Evolutionary conservation across 2,797 vertebrate species (phyloP).

Genomic region (Choloepus didactylus): DNA sequence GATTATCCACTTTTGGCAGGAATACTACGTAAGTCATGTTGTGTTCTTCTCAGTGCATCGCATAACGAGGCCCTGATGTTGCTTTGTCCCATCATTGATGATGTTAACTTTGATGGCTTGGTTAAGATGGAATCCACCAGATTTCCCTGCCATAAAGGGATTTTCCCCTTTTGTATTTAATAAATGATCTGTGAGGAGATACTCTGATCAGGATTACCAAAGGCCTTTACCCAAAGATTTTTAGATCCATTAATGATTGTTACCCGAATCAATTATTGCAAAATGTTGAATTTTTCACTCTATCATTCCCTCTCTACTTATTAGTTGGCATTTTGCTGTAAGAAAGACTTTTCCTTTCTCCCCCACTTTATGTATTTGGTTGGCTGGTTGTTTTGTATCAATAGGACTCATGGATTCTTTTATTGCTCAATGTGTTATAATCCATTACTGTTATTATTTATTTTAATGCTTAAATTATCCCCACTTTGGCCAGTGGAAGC

Average conservation of each 20-base stretch:
- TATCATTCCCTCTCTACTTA: neutral
- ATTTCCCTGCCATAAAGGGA: neutral
- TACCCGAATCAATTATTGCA: conserved; percentile 5
- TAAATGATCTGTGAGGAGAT: neutral
- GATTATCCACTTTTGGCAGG: neutral
- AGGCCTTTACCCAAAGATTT: neutral
- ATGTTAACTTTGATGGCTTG: neutral
- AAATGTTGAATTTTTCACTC: conserved; percentile 14
- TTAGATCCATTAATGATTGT: neutral
- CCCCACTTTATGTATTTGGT: neutral
- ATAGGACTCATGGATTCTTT: conserved; percentile 40
- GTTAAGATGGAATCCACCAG: neutral
- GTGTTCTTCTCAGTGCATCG: neutral
- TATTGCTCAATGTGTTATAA: conserved; percentile 38
- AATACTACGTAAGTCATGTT: neutral
- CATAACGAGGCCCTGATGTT: too few species aligned
- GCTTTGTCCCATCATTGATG: neutral
- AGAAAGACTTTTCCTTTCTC: neutral
- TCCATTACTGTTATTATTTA: conserved; percentile 44
- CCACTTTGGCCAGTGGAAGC: neutral
- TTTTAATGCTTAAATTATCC: conserved; percentile 16
- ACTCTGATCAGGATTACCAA: neutral
- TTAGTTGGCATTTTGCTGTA: neutral
- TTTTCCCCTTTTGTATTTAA: neutral
- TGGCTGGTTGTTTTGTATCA: conserved; percentile 32